Base-by-base conservation (phyloP, 1,140 invertebrate genomes). In the Eupristina koningsbergeri region DNA sequence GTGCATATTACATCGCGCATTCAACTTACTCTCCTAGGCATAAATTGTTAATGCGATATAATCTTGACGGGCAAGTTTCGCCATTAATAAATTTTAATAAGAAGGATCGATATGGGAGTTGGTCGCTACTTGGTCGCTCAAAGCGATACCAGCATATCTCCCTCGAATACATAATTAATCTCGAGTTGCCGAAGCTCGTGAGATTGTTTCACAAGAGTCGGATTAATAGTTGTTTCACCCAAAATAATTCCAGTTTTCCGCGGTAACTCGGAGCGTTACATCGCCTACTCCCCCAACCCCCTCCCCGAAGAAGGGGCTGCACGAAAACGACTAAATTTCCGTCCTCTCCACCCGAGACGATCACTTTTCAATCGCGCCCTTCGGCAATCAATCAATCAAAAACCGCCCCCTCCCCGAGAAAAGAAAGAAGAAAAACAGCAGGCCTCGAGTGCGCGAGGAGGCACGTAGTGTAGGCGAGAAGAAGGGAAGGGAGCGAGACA, bases 341-440 rank as follows among this genome's bases (percentile, higher is more conserved):
- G 41, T 26, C 5, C 8, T 6, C 17, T 39, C 50, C 67, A 1
- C 29, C 36, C 34, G 53, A 0, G 47, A 50, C 53, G 71, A 75
- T 75, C 80, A 13, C 34, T 82, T 77, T 82, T 76, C 81, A 67
- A 76, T 76, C 39, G 39, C 17, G 74, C 81, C 75, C 81, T n/a
- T 26, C 19, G 64, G 74, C 75, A 78, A 83, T 83, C 69, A 78
- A 83, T 83, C 81, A 78, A 83, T 83, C 63, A 78, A 82, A 67
- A 53, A 73, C n/a, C 29, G 22, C 73, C 58, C 81, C 13, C 53
- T 61, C 53, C 69, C 50, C 17, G 47, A 41, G 79, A 6, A n/a
- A 82, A 82, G 53, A 47, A 76, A 81, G n/a, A 26, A 45, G 22
- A 63, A 71, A 81, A 81, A 61, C 7, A 36, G 47, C 29, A 6